Percentiles rank a stretch among this genome's conserved stretches.
These are phyloP conservation scores for Machaerirhynchus nigripectus DNA, from an alignment of 2,113 vertebrate genomes.

Conservation along the genomic window DNA sequence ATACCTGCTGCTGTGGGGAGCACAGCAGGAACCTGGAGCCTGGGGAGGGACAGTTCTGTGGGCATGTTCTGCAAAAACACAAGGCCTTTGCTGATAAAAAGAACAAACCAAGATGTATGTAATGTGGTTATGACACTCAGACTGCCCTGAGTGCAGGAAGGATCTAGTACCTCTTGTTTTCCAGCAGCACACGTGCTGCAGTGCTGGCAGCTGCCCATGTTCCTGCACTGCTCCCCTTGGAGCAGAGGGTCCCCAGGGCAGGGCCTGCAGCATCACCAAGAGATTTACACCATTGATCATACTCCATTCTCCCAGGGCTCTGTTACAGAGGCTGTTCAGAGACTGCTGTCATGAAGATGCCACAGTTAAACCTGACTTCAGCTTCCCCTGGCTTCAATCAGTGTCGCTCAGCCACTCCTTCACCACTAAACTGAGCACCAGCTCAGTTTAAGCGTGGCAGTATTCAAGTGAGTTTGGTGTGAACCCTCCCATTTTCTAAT, in stretches of 20 bases:
- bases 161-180: neutral
- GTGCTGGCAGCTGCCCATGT: neutral
- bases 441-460: neutral
- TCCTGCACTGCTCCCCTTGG: neutral
- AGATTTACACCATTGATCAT: neutral
- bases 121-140: fast-evolving
- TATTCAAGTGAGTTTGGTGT: neutral
- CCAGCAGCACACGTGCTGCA: neutral
- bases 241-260: neutral
- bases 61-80: neutral
- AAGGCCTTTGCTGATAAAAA: neutral
- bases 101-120: neutral
- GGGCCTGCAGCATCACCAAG: neutral
- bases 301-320: neutral
- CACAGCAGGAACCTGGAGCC: fast-evolving
- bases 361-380: neutral
- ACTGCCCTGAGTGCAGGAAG: neutral
- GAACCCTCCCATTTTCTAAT: neutral
- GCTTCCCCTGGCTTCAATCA: neutral
- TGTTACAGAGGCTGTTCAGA: neutral
- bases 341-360: neutral
- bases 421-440: neutral
- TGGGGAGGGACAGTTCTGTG: fast-evolving
- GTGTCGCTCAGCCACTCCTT: neutral
- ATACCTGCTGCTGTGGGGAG: neutral